Evolutionary conservation across 2,797 vertebrate genomes (phyloP), one percentile per base, ranked within the genome.

Genomic region (Pteronotus mesoamericanus): DNA sequence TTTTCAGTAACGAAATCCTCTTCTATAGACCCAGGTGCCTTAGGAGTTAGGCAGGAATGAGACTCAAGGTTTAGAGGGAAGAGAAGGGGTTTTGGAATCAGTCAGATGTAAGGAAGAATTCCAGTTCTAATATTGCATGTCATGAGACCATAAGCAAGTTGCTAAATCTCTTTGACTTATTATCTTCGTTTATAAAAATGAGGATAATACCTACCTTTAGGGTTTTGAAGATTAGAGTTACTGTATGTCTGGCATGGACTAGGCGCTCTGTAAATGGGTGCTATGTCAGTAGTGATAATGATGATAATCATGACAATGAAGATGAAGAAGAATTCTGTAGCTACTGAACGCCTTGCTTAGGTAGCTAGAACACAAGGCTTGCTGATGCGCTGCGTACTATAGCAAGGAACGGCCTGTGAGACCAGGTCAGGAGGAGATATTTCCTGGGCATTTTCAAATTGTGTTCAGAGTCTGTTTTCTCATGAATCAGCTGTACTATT

Each of bases 1-100:
- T 94, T 80, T 89, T 94, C 64, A 85, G 42, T 85, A 71, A 94
- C 34, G 39, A 89, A 5, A 86, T 82, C 44, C 80, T 32, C 66
- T 85, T 83, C 12, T 64, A 6, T 32, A 64, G 37, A 59, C 39
- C 14, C 14, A 71, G 51, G 18, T 37, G 34, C 79, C 59, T 74
- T 66, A 78, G 75, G 6, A 90, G 37, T 64, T 80, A 34, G 34
- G 61, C 32, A 91, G n/a, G 44, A 86, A 51, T 59, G 39, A 32
- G 19, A 51, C 14, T 82, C 16, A 53, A 75, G 24, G 57, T 46
- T 64, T 69, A 71, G 55, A 83, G 32, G 22, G 48, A 89, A 80
- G 34, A 91, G 44, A 34, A 66, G 44, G 22, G 39, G 34, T 37
- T 77, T 91, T 37, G 39, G 64, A 51, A 68, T 93, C 14, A 78